phyloP scores from a whole-genome alignment of 2,797 vertebrate species.

The Cottoperca gobio region DNA sequence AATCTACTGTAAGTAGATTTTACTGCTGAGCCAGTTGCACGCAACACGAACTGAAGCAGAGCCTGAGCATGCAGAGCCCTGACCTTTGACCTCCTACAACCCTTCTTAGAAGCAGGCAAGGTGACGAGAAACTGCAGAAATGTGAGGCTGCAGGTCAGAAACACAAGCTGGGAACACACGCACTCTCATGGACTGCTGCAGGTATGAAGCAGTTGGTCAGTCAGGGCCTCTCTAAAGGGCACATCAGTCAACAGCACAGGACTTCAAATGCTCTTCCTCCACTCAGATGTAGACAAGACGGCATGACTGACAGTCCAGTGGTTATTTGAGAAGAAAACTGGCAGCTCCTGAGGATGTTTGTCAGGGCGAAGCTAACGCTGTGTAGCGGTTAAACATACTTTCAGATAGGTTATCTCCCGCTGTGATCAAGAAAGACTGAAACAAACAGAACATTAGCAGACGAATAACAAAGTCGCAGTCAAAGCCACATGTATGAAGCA shows the following conservation, averaged over 20 bases:
- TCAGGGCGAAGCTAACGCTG: background rate
- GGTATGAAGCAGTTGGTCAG: slow-evolving; percentile 36
- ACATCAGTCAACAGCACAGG: slow-evolving; percentile 36
- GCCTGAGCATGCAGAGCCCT: background rate
- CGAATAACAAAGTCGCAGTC: background rate
- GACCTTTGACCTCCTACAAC: slow-evolving; percentile 36
- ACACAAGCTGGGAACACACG: slow-evolving; percentile 9
- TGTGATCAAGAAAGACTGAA: background rate
- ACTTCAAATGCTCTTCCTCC: slow-evolving; percentile 10
- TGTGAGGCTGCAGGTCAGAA: slow-evolving; percentile 10
- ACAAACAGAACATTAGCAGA: too few species aligned
- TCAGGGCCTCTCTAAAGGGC: slow-evolving; percentile 43
- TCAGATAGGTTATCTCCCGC: background rate
- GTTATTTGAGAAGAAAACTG: slow-evolving; percentile 56
- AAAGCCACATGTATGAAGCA: too few species aligned
- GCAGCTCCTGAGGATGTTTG: slow-evolving; percentile 20
- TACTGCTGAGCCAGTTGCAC: slow-evolving; percentile 32
- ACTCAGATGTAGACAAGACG: background rate
- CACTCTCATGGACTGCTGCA: slow-evolving; percentile 3
- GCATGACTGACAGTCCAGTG: slow-evolving; percentile 12
- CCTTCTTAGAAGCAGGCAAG: background rate
- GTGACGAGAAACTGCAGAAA: background rate
- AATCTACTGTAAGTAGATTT: slow-evolving; percentile 23
- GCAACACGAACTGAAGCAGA: background rate
- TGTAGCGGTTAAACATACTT: background rate